Percentiles rank a stretch among this genome's conserved stretches.
These are phyloP conservation scores for Timema podura DNA, from an alignment of 2,888 invertebrate species.

Conservation along the genomic window DNA sequence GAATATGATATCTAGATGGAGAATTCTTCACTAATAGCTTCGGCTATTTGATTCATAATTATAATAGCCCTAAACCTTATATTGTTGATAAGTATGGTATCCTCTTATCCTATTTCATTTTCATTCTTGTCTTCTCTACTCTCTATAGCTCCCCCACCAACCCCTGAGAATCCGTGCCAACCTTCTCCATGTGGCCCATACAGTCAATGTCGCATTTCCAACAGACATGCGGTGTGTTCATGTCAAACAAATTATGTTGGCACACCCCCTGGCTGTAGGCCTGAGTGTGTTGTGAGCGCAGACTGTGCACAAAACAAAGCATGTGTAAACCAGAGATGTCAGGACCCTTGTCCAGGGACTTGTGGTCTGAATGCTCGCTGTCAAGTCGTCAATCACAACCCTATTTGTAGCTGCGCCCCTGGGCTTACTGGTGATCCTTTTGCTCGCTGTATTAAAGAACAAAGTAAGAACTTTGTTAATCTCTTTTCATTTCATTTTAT, in stretches of 20 bases:
- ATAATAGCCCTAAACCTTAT: too few species aligned
- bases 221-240: constrained; percentile 42
- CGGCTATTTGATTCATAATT: too few species aligned
- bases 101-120: too few species aligned
- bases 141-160: constrained; percentile 35
- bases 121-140: too few species aligned
- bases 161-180: constrained; percentile 54
- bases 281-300: constrained; percentile 72
- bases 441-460: constrained; percentile 56
- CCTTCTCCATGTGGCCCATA: constrained; percentile 77
- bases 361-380: constrained; percentile 47
- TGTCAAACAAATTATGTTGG: constrained; percentile 66
- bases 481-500: too few species aligned
- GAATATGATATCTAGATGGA: too few species aligned
- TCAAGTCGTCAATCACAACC: constrained; percentile 47
- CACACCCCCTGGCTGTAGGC: constrained; percentile 71
- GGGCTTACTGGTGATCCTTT: constrained; percentile 69
- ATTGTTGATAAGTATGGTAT: too few species aligned
- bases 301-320: constrained; percentile 60
- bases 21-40: too few species aligned
- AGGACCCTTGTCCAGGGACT: constrained; percentile 46
- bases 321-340: constrained; percentile 69
- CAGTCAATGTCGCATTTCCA: constrained; percentile 66
- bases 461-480: constrained; percentile 62
- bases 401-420: constrained; percentile 48